These are phyloP conservation scores for Adelphocoris suturalis DNA, from an alignment of 2,888 invertebrate genomes.

Conservation along the genomic window DNA sequence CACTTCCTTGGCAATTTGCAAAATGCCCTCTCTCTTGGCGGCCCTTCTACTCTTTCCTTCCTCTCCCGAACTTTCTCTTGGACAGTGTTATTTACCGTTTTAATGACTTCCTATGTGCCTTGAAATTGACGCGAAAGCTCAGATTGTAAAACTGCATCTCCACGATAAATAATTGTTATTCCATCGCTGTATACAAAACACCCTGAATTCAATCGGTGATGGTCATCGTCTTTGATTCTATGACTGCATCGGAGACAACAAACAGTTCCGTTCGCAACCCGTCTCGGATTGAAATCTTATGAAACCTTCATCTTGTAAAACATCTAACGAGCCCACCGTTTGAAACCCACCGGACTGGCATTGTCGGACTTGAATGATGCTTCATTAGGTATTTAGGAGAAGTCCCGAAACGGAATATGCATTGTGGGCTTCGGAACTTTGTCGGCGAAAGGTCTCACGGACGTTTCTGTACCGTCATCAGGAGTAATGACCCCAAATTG, in stretches of 20 bases:
- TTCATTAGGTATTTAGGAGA: slow-evolving; percentile 64
- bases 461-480: slow-evolving; percentile 60
- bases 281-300: background rate
- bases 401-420: slow-evolving; percentile 56
- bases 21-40: no score
- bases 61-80: no score
- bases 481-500: slow-evolving; percentile 64
- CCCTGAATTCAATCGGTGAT: background rate
- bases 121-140: no score
- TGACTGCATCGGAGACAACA: background rate
- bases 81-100: no score
- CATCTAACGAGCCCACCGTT: slow-evolving; percentile 18
- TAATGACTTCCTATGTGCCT: no score
- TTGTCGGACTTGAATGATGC: slow-evolving; percentile 54
- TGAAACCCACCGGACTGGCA: slow-evolving; percentile 33
- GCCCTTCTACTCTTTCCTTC: no score
- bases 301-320: background rate
- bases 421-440: slow-evolving; percentile 59
- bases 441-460: slow-evolving; percentile 38
- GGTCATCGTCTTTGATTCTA: background rate
- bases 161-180: no score
- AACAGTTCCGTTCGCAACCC: background rate
- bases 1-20: no score
- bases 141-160: no score
- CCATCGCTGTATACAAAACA: no score